Evolutionary conservation across 2,113 vertebrate species (phyloP), one percentile per base, ranked within the genome.

Genomic region (Austrofundulus limnaeus): DNA sequence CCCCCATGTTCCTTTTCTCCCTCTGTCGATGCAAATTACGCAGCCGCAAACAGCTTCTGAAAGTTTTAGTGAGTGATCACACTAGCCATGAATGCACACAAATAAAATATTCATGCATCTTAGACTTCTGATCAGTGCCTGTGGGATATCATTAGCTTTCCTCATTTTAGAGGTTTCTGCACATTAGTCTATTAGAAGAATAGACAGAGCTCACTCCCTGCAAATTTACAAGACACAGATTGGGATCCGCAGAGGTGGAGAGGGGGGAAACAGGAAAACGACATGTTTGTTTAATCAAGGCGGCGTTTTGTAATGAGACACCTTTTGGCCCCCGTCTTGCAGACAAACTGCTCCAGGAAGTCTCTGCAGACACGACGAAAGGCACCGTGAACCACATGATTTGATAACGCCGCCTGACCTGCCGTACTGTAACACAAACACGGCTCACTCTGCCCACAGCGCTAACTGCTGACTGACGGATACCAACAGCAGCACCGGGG

Each of bases 61-160:
- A 81, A 81, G 70, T 82, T 85, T 88, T 78, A 82, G 83, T 81
- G 84, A 83, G 85, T 66, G 77, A 88, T 87, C 66, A 78, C 70
- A 74, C 68, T 80, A 76, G 75, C 86, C 81, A 75, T 62, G 62
- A 74, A 88, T 58, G 78, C 67, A 68, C 73, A 69, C 25, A 55
- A 48, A 85, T 88, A 50, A 88, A 87, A 90, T 85, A 88, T 90
- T 89, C 57, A 89, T 88, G 82, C 74, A 12, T 23, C 25, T 48
- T 69, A 80, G 80, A 85, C 78, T 75, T 82, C 68, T 77, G 75
- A 84, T 83, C 56, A 20, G 58, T 72, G 77, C 90, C 88, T 74
- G 61, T 63, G 81, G 85, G 86, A 87, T 76, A 64, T 88, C 82
- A 87, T 90, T 89, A 89, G 75, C 76, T 72, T 78, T 61, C 48